Conservation (phyloP, 2,113 vertebrate species). For the Hippopotamus amphibius region DNA sequence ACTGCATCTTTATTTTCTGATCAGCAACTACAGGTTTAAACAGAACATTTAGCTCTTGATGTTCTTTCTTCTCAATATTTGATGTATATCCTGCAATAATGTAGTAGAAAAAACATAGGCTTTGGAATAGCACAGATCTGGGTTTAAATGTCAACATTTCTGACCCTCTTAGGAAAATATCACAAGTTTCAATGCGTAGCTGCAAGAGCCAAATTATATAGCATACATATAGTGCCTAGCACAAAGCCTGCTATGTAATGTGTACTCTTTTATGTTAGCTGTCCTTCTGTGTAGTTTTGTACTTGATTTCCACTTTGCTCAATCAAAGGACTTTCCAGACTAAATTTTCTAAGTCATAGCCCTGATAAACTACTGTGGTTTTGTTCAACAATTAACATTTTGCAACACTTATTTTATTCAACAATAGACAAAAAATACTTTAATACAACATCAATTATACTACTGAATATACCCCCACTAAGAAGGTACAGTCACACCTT, state of each 20-base stretch:
- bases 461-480: neutral
- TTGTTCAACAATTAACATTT: conserved; percentile 47
- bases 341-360: conserved; percentile 21
- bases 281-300: neutral
- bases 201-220: neutral
- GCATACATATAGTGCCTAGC: neutral
- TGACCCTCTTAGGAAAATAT: neutral
- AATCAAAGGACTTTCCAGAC: conserved; percentile 8
- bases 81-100: conserved; percentile 60
- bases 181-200: neutral
- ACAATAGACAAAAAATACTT: neutral
- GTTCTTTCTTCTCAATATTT: conserved; percentile 58
- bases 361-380: neutral
- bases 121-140: conserved; percentile 39
- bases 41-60: conserved; percentile 8
- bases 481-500: neutral
- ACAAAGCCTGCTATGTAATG: neutral
- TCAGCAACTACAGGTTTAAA: conserved; percentile 53
- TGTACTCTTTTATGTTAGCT: neutral
- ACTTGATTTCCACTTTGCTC: conserved; percentile 35
- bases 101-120: conserved; percentile 16
- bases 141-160: conserved; percentile 33
- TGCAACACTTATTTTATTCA: conserved; percentile 3
- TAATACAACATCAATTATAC: neutral
- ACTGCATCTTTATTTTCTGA: conserved; percentile 64